These are phyloP conservation scores for Platycnemis pennipes DNA, from an alignment of 2,888 invertebrate species.

Conservation along the genomic window DNA sequence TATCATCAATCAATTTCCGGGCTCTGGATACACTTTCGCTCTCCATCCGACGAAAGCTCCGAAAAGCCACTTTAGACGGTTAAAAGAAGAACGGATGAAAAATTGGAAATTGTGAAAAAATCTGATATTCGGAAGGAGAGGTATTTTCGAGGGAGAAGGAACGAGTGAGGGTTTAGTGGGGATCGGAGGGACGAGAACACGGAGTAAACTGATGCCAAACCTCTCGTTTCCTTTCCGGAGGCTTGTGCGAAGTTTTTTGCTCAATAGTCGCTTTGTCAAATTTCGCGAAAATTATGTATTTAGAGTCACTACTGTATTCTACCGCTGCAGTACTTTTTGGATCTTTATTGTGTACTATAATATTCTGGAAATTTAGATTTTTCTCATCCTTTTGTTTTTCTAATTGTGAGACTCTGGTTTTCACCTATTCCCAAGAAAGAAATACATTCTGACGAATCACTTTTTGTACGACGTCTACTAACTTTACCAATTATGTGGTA, in stretches of 20 bases:
- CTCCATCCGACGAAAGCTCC: conserved; percentile 10
- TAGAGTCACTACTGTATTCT: background rate
- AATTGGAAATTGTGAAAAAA: conserved; percentile 60
- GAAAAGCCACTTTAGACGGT: conserved; percentile 57
- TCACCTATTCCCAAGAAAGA: background rate
- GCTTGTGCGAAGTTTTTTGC: background rate
- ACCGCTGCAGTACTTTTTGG: background rate
- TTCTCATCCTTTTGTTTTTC: no score
- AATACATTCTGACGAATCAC: no score
- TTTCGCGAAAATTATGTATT: background rate
- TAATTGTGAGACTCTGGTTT: no score
- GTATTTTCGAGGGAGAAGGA: background rate
- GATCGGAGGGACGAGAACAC: background rate
- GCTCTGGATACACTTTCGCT: conserved; percentile 44
- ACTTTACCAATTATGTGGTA: no score
- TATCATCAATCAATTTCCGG: conserved; percentile 64
- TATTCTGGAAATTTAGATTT: no score
- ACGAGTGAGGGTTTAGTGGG: background rate
- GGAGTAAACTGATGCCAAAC: conserved; percentile 30
- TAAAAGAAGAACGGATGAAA: conserved; percentile 62
- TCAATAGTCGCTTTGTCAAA: background rate
- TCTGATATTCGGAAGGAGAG: background rate
- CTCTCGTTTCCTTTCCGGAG: background rate
- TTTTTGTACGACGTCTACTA: no score
- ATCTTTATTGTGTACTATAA: background rate